phyloP scores from a whole-genome alignment of 2,888 invertebrate species.

The Lypha dubia region DNA sequence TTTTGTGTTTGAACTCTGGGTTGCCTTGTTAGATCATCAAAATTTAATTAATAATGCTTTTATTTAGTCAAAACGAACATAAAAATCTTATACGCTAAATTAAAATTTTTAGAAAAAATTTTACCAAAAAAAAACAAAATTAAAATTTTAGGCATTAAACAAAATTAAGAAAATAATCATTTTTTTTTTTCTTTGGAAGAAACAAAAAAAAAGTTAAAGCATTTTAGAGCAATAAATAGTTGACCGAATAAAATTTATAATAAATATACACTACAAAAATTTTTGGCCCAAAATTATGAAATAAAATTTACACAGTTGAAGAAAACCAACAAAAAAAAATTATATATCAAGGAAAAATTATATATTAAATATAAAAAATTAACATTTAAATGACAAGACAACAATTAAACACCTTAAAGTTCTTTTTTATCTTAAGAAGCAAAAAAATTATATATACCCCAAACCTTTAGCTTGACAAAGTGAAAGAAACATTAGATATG shows the following conservation, averaged over 20 bases:
- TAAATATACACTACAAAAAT: constrained; percentile 71
- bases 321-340: constrained; percentile 65
- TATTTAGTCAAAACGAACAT: constrained; percentile 64
- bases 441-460: constrained; percentile 36
- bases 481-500: background rate
- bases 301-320: constrained; percentile 70
- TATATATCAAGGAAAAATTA: constrained; percentile 62
- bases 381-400: constrained; percentile 61
- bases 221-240: constrained; percentile 74
- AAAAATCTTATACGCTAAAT: constrained; percentile 76
- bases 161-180: constrained; percentile 56
- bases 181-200: constrained; percentile 66
- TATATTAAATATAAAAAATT: constrained; percentile 64
- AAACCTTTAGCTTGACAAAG: constrained; percentile 39
- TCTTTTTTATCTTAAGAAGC: constrained; percentile 52
- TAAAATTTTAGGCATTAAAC: constrained; percentile 69
- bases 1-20: constrained; percentile 71
- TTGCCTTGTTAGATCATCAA: constrained; percentile 75
- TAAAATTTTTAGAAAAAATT: constrained; percentile 82
- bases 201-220: constrained; percentile 57
- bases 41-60: constrained; percentile 70
- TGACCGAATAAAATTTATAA: constrained; percentile 65
- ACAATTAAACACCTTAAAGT: constrained; percentile 62
- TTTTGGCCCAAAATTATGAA: constrained; percentile 72
- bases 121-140: constrained; percentile 74